Base-by-base conservation (phyloP, 2,888 invertebrate genomes). In the Baccha elongata region DNA sequence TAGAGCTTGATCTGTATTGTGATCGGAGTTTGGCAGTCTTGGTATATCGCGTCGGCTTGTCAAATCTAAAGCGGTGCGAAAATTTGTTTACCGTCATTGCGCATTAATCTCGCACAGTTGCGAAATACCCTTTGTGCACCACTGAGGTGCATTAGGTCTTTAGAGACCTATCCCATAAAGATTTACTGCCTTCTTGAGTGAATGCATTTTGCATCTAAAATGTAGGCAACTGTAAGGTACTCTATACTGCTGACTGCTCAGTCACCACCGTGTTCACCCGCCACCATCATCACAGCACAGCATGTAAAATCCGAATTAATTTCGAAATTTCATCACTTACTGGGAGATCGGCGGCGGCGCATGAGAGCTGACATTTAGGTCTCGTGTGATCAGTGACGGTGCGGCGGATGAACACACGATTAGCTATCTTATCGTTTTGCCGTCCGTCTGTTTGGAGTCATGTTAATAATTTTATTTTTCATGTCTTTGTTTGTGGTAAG, bases 251-350 rank as follows among this genome's bases (percentile, higher is more conserved):
- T 8, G 13, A 15, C 58, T 15, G 5, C 44, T 23, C 29, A 26
- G 29, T 23, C 60, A 29, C 53, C 5, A 17, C 19, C 10, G n/a
- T 10, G n/a, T 35, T 11, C 35, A 17, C 26, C 17, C 52, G 6
- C 26, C 42, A 23, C 42, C n/a, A 2, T 10, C 29, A 13, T 11
- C 52, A 35, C 55, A 13, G n/a, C 75, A 26, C 71, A 46, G 71
- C 67, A 83, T 76, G 76, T 62, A 48, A 72, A 55, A 67, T 76
- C 64, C 44, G 64, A 73, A 83, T 83, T 73, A 78, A 83, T 83
- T 83, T 72, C 83, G 78, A 83, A 83, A 83, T 83, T 83, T 83
- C 83, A 83, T 83, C 78, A 83, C 78, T 83, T 73, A 78, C 78
- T 68, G 21, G 53, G 62, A 72, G 83, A 67, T 76, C 76, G 62